Percentiles rank a stretch among this genome's conserved stretches.
Evolutionary conservation across 2,888 invertebrate genomes (phyloP).

Genomic region (Acrocyrtus sp.): DNA sequence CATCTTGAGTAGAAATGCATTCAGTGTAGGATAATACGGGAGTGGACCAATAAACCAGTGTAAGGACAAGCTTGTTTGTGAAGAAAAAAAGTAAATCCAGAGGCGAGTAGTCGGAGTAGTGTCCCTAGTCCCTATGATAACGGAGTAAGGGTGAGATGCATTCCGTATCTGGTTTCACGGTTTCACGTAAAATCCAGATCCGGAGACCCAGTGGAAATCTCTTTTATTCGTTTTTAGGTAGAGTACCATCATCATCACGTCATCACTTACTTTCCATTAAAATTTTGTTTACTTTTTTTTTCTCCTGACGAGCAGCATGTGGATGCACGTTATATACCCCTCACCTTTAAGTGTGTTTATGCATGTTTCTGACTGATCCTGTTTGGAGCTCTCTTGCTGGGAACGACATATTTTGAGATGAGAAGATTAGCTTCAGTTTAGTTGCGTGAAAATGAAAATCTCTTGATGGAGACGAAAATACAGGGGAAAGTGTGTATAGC

Average conservation of each 20-base stretch:
- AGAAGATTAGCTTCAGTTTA: background rate
- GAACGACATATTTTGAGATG: background rate
- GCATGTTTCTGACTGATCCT: background rate
- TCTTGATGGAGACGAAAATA: background rate
- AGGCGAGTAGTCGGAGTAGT: too few species aligned
- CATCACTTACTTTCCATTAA: conserved; percentile 12
- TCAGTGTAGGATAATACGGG: background rate
- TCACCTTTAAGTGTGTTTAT: background rate
- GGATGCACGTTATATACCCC: too few species aligned
- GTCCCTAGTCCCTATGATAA: too few species aligned
- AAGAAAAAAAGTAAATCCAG: too few species aligned
- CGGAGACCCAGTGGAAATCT: too few species aligned
- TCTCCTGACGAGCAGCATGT: background rate
- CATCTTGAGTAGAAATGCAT: background rate
- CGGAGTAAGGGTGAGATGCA: too few species aligned
- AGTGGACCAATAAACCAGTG: background rate
- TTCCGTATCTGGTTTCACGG: too few species aligned
- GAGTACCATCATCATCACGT: background rate
- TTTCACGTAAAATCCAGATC: too few species aligned
- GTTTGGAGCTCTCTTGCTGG: background rate
- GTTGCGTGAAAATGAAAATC: background rate
- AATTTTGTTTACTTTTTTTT: conserved; percentile 1
- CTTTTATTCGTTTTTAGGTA: conserved; percentile 1
- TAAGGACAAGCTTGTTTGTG: background rate
- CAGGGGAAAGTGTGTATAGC: too few species aligned